A percentile compares a stretch with the other conserved stretches of the same genome.
Evolutionary conservation across 2,113 vertebrate genomes (phyloP).

Genomic region (Centropus bengalensis): DNA sequence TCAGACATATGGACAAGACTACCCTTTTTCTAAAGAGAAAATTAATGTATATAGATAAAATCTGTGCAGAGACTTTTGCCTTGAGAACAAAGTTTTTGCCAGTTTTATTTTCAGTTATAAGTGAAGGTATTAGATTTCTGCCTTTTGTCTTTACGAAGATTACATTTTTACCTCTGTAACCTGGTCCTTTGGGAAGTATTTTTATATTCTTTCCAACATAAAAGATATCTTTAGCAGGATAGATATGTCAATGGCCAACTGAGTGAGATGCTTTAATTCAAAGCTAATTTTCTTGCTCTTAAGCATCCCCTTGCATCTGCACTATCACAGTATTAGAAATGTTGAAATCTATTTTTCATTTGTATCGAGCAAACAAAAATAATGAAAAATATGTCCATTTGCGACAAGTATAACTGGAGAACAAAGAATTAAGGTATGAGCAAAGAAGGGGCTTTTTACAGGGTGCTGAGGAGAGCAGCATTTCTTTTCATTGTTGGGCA

Average conservation of each 20-base stretch:
- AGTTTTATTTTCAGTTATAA: neutral
- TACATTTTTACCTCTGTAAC: neutral
- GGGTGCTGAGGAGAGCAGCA: neutral
- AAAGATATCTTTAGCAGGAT: neutral
- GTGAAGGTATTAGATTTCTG: neutral
- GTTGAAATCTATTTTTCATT: neutral
- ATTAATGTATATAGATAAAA: neutral
- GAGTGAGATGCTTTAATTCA: neutral
- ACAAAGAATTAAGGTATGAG: neutral
- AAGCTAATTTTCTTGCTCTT: neutral
- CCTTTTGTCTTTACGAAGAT: neutral
- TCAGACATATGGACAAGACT: neutral
- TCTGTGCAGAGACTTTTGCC: neutral
- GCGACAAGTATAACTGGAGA: neutral
- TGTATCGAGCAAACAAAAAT: neutral
- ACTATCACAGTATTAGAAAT: neutral
- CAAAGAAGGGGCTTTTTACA: neutral
- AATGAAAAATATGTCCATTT: neutral
- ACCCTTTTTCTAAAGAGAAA: neutral
- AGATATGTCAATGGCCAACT: neutral
- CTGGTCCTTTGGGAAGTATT: neutral
- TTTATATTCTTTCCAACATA: neutral
- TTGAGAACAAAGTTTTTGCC: neutral
- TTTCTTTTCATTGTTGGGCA: neutral
- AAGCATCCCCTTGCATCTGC: neutral